Conservation (phyloP, 2,888 invertebrate genomes). For the Drosophila peninsularis region DNA sequence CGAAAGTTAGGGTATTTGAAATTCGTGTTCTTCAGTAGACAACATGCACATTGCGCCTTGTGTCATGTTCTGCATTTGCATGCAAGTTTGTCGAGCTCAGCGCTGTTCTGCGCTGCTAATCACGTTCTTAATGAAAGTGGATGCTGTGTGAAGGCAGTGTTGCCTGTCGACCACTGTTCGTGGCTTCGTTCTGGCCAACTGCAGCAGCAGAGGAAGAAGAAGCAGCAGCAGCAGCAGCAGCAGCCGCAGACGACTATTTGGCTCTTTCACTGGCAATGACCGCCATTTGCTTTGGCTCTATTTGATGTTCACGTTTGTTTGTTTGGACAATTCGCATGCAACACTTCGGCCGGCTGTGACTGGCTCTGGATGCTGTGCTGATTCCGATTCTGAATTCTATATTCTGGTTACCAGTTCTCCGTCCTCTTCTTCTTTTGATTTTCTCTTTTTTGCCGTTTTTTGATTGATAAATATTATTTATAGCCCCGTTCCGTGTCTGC, state of each 20-base stretch:
- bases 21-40: background rate
- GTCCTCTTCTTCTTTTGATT: constrained; percentile 1
- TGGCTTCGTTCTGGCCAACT: constrained; percentile 51
- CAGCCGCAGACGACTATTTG: constrained; percentile 3
- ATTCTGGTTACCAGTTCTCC: constrained; percentile 54
- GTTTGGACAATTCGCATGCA: constrained; percentile 62
- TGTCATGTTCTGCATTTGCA: constrained; percentile 62
- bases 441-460: constrained; percentile 17
- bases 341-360: constrained; percentile 30
- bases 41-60: constrained; percentile 9
- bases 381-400: constrained; percentile 45
- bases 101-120: constrained; percentile 68
- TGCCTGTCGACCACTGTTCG: constrained; percentile 39
- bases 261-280: constrained; percentile 76
- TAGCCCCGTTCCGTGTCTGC: constrained; percentile 52
- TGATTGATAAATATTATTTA: constrained; percentile 67
- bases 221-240: too few species aligned
- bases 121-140: constrained; percentile 81
- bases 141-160: constrained; percentile 34
- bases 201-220: too few species aligned
- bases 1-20: constrained; percentile 24
- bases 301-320: constrained; percentile 74
- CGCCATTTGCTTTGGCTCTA: constrained; percentile 65
- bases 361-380: constrained; percentile 47
- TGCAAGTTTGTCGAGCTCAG: constrained; percentile 54